phyloP scores from a whole-genome alignment of 1,140 invertebrate genomes.

The Stratiolaelaps scimitus region DNA sequence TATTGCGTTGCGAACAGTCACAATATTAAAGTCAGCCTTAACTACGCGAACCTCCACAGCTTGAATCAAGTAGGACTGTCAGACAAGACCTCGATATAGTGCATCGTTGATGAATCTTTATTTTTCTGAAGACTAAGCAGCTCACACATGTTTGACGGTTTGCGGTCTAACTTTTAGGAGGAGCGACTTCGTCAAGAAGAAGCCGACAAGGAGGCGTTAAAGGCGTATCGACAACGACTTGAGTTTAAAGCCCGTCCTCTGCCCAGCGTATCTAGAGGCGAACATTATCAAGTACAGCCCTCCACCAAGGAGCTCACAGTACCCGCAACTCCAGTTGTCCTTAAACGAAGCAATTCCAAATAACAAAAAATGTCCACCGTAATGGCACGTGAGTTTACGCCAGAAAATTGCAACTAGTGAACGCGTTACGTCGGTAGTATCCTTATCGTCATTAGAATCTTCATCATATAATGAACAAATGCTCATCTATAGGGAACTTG shows the following conservation, averaged over 20 bases:
- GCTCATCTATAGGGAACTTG: too few species aligned
- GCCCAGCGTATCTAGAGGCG: background rate
- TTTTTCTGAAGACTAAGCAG: too few species aligned
- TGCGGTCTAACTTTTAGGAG: background rate
- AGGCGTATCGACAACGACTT: background rate
- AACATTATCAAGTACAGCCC: background rate
- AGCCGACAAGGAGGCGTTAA: slow-evolving; percentile 2
- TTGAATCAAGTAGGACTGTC: too few species aligned
- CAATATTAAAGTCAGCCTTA: background rate
- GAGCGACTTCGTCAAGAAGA: background rate
- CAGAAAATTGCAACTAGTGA: too few species aligned
- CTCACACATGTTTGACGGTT: background rate
- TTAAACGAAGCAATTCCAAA: slow-evolving; percentile 5
- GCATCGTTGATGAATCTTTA: too few species aligned
- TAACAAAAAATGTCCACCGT: background rate
- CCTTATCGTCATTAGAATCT: too few species aligned
- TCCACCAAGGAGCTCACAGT: background rate
- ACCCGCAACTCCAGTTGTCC: slow-evolving; percentile 1
- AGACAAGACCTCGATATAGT: too few species aligned
- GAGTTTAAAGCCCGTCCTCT: slow-evolving; percentile 19
- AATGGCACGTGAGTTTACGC: too few species aligned
- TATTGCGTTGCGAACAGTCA: background rate
- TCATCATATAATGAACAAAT: too few species aligned
- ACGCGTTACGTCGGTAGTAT: too few species aligned
- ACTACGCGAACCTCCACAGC: background rate